Conservation (phyloP, 2,888 invertebrate genomes). For the Stenotaenia linearis region DNA sequence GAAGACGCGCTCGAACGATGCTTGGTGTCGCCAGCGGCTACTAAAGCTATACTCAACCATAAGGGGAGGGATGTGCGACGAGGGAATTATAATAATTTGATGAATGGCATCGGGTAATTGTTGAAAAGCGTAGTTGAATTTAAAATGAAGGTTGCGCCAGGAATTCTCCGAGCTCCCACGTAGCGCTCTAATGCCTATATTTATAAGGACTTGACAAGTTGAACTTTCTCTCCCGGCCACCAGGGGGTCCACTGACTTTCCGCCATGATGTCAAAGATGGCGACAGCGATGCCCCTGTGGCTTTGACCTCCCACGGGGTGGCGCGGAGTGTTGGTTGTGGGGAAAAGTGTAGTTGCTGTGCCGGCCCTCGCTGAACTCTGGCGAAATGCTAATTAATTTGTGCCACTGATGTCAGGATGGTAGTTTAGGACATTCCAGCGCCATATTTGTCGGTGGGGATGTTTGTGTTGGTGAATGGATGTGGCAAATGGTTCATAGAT, state of each 20-base stretch:
- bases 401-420: neutral
- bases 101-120: neutral
- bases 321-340: neutral
- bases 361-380: neutral
- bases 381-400: neutral
- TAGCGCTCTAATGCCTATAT: neutral
- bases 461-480: neutral
- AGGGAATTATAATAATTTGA: neutral
- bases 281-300: neutral
- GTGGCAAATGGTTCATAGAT: too few relatives aligned
- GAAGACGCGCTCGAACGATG: too few relatives aligned
- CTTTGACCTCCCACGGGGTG: neutral
- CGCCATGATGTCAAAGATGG: neutral
- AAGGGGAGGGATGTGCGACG: neutral
- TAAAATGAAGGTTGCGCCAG: neutral
- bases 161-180: neutral
- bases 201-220: neutral
- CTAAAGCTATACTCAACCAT: too few relatives aligned
- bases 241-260: neutral
- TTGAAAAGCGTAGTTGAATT: neutral
- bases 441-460: neutral
- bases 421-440: neutral
- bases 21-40: too few relatives aligned
- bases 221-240: neutral
- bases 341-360: neutral